A percentile compares a stretch with the other conserved stretches of the same genome.
phyloP scores from a whole-genome alignment of 2,797 vertebrate genomes.

The Benthosema pterotum region DNA sequence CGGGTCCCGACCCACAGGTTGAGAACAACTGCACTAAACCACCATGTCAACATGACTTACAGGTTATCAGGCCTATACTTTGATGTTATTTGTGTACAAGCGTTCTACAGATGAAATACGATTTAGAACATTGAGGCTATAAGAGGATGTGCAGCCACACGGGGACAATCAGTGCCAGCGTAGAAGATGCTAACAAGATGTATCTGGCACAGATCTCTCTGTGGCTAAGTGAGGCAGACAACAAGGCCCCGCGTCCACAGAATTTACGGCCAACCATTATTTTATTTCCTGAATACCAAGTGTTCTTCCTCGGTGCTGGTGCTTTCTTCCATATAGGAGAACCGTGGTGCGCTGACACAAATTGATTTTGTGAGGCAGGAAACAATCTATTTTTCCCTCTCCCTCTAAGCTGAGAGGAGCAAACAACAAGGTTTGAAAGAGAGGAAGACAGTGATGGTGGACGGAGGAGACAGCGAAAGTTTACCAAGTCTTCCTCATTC shows the following conservation, averaged over 20 bases:
- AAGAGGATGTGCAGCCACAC: slow-evolving; percentile 23
- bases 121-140: slow-evolving; percentile 20
- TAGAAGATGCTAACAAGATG: slow-evolving; percentile 52
- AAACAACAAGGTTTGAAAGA: slow-evolving; percentile 30
- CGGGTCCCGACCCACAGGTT: no score
- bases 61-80: not conserved
- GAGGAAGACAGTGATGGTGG: not conserved
- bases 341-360: slow-evolving; percentile 69
- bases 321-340: slow-evolving; percentile 50
- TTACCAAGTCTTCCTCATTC: slow-evolving; percentile 61
- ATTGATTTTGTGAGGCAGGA: slow-evolving; percentile 70
- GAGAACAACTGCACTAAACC: no score
- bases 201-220: slow-evolving; percentile 54
- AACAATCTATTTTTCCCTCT: slow-evolving; percentile 70
- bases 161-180: slow-evolving; percentile 21
- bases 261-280: slow-evolving; percentile 69
- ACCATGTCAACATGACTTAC: not conserved
- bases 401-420: slow-evolving; percentile 61
- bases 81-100: slow-evolving; percentile 21
- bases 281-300: slow-evolving; percentile 72
- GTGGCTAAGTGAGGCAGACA: slow-evolving; percentile 60
- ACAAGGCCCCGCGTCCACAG: slow-evolving; percentile 46
- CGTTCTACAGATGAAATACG: not conserved
- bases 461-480: slow-evolving; percentile 22
- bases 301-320: slow-evolving; percentile 51